Percentiles rank a stretch among this genome's conserved stretches.
These are phyloP conservation scores for Brienomyrus longianalis DNA, from an alignment of 2,113 vertebrate genomes.

Conservation along the genomic window DNA sequence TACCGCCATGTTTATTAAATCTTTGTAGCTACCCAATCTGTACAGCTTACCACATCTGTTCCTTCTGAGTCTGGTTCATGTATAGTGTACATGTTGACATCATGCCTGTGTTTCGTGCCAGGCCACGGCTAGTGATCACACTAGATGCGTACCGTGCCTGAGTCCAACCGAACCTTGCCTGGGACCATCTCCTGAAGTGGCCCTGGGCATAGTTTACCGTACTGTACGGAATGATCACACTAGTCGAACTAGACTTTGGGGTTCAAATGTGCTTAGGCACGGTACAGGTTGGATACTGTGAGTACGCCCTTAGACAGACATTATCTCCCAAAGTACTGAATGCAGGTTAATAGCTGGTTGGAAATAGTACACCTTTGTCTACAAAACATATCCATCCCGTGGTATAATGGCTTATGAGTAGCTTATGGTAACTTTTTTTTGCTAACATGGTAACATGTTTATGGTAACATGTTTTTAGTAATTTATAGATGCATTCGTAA, in stretches of 20 bases:
- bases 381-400: background rate
- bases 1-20: too few relatives aligned
- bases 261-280: background rate
- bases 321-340: background rate
- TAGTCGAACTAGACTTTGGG: background rate
- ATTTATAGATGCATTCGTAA: too few relatives aligned
- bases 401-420: background rate
- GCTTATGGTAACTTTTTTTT: too few relatives aligned
- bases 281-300: background rate
- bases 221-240: background rate
- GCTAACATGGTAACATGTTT: too few relatives aligned
- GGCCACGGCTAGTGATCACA: background rate
- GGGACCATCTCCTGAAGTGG: background rate
- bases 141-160: background rate
- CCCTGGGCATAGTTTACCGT: background rate
- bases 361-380: background rate
- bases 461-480: too few relatives aligned
- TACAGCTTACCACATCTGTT: too few relatives aligned
- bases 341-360: background rate
- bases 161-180: background rate
- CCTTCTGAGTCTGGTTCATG: too few relatives aligned
- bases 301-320: background rate
- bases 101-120: background rate
- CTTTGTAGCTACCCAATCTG: too few relatives aligned
- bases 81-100: too few relatives aligned